These are phyloP conservation scores for Ciconia stormi DNA, from an alignment of 2,113 vertebrate species.

Conservation along the genomic window DNA sequence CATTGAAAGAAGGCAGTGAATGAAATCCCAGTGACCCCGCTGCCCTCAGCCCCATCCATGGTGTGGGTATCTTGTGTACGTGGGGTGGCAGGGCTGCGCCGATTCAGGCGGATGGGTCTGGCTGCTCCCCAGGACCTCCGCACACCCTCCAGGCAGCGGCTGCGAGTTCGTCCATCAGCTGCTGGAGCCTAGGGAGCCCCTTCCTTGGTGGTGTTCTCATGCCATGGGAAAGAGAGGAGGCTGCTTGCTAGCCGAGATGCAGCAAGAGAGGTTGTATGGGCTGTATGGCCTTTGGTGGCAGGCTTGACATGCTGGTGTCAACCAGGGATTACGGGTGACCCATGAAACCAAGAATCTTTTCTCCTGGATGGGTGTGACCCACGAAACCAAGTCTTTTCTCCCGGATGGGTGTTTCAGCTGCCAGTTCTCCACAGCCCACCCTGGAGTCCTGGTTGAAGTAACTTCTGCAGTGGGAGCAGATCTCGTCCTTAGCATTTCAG, in stretches of 20 bases:
- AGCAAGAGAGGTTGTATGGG: not conserved
- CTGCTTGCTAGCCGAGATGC: not conserved
- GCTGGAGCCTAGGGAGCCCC: not conserved
- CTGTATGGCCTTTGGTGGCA: not conserved
- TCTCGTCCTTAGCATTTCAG: not conserved
- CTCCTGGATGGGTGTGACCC: rapidly evolving
- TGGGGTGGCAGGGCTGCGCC: rapidly evolving
- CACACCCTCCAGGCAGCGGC: rapidly evolving
- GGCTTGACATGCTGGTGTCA: not conserved
- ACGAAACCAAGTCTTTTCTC: not conserved
- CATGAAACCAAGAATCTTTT: not conserved
- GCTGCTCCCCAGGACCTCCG: not conserved
- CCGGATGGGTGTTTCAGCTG: rapidly evolving
- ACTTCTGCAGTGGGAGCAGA: not conserved
- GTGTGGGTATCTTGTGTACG: not conserved
- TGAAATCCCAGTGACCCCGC: not conserved
- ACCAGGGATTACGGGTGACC: not conserved
- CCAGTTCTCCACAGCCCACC: not conserved
- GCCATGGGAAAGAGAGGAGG: not conserved
- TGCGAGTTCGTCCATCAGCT: not conserved
- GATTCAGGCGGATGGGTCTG: not conserved
- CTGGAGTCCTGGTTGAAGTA: not conserved
- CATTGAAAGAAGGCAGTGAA: not conserved
- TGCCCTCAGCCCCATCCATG: rapidly evolving
- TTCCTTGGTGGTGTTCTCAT: not conserved